These are phyloP conservation scores for Noctua fimbriata DNA, from an alignment of 2,888 invertebrate genomes.

Conservation along the genomic window DNA sequence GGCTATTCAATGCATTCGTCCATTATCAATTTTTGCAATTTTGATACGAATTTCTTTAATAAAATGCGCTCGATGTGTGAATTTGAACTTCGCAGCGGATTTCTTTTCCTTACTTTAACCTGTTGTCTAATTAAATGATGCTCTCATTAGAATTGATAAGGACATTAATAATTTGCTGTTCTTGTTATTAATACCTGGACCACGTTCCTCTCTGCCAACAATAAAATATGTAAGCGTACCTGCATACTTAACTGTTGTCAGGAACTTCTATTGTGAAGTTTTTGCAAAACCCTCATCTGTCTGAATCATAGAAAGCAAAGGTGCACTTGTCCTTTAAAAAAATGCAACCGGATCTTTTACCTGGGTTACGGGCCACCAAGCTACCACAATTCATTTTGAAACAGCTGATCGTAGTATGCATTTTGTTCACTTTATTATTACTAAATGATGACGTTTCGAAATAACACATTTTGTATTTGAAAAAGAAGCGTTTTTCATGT, in stretches of 20 bases:
- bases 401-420: constrained; percentile 31
- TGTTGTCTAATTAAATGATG: neutral
- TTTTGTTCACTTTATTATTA: neutral
- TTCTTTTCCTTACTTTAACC: neutral
- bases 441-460: neutral
- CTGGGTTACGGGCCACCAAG: constrained; percentile 9
- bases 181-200: neutral
- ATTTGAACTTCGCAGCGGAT: neutral
- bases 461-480: too few relatives aligned
- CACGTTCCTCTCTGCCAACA: neutral
- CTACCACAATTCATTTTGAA: constrained; percentile 2
- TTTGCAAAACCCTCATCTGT: constrained; percentile 5
- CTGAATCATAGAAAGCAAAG: neutral
- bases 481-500: neutral
- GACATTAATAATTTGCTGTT: neutral
- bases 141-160: neutral
- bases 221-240: neutral
- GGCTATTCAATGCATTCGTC: constrained; percentile 9
- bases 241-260: constrained; percentile 12
- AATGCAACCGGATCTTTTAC: constrained; percentile 32
- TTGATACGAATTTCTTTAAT: neutral
- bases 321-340: constrained; percentile 2
- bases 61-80: neutral
- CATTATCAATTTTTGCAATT: neutral
- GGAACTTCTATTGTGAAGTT: constrained; percentile 14